phyloP scores from a whole-genome alignment of 2,797 vertebrate genomes.

The Hydrolagus colliei region DNA sequence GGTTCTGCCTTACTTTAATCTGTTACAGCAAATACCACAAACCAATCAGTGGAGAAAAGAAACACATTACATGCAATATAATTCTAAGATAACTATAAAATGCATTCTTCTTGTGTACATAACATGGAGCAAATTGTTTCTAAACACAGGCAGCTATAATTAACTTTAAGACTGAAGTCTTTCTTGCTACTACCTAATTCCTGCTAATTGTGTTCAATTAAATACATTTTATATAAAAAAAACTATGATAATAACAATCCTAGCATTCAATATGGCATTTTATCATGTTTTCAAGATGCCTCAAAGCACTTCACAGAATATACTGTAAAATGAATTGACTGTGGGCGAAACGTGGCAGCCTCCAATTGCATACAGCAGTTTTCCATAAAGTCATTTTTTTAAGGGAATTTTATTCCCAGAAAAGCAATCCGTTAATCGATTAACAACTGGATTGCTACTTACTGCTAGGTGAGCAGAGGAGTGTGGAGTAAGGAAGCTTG shows the following conservation, averaged over 20 bases:
- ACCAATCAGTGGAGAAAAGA: conserved; percentile 7
- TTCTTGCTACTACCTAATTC: background rate
- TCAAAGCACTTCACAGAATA: too few relatives aligned
- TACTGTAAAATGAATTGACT: too few relatives aligned
- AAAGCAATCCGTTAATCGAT: too few relatives aligned
- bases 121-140: background rate
- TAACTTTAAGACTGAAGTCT: background rate
- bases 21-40: background rate
- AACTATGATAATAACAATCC: background rate
- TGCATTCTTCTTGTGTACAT: background rate
- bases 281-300: too few relatives aligned
- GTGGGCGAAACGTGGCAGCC: too few relatives aligned
- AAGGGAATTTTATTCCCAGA: too few relatives aligned
- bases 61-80: background rate
- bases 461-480: too few relatives aligned
- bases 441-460: too few relatives aligned
- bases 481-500: too few relatives aligned
- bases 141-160: background rate
- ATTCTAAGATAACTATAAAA: background rate
- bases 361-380: too few relatives aligned
- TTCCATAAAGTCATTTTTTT: too few relatives aligned
- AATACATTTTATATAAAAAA: background rate
- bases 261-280: background rate
- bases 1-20: conserved; percentile 27
- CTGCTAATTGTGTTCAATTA: background rate